Evolutionary conservation across 2,113 vertebrate species (phyloP), one percentile per base, ranked within the genome.

Genomic region (Phalacrocorax carbo): DNA sequence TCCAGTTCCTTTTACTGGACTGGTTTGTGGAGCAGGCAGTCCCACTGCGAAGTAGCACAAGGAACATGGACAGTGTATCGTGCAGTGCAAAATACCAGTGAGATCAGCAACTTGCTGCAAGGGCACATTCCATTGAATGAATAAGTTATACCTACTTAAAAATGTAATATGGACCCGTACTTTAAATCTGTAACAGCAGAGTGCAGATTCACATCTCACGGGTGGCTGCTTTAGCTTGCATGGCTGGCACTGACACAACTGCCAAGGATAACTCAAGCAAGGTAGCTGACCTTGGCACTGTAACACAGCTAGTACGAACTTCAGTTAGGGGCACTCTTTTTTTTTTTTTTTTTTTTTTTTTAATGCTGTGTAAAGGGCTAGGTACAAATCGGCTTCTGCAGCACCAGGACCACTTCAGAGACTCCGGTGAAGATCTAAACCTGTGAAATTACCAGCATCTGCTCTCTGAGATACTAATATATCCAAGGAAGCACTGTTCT

Each of bases 41-140:
- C 25, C n/a, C 15, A 5, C 40, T 93, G 64, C 1, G 16, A 57
- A 73, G 25, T 11, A 90, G 66, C 13, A 15, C 20, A 48, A 66
- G 36, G 73, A 77, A 30, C 5, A 15, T 2, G 32, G 73, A 38
- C 5, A 1, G 25, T 8, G 15, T 65, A 8, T 46, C 0, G 0
- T 77, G 60, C 61, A 48, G n/a, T 48, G 44, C 49, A 60, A 29
- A 40, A 49, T 70, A 78, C 49, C 44, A 55, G n/a, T 51, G 46
- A 46, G 34, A 81, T 66, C 54, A 30, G 38, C 34, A 86, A 3
- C 46, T 49, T 3, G 5, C 54, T 75, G 66, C n/a, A 57, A 76
- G 76, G 48, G n/a, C 49, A 61, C 34, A 2, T 51, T 82, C 58
- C 13, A 0, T 34, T 84, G 51, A 82, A 76, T 92, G 26, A 85